Percentiles rank a stretch among this genome's conserved stretches.
phyloP scores from a whole-genome alignment of 2,797 vertebrate genomes.

The Linurgus olivaceus region DNA sequence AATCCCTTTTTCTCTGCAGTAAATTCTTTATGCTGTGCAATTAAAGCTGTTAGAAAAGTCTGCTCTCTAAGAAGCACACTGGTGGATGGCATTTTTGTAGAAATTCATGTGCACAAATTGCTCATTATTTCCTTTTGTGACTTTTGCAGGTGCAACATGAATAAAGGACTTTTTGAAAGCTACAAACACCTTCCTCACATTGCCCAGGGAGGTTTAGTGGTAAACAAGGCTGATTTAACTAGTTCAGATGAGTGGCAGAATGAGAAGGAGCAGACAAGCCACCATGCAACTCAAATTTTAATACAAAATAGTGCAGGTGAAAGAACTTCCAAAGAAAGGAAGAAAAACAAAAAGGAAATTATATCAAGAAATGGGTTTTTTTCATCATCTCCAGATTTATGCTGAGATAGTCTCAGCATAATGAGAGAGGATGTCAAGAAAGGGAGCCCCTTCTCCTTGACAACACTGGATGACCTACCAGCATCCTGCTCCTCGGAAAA shows the following conservation, averaged over 20 bases:
- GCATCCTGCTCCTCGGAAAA: neutral
- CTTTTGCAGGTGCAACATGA: conserved; percentile 47
- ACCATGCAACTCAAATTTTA: neutral
- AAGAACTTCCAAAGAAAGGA: neutral
- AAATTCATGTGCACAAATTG: conserved; percentile 49
- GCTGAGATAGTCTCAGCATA: neutral
- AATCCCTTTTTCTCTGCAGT: conserved; percentile 49
- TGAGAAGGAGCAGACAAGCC: neutral
- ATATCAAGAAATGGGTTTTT: accelerated
- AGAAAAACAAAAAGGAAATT: neutral
- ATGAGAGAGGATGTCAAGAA: neutral
- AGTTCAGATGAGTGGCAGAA: neutral
- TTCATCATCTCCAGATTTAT: neutral
- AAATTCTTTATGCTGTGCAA: conserved; percentile 46
- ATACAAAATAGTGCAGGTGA: neutral
- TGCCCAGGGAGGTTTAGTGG: neutral
- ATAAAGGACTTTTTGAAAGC: conserved; percentile 24
- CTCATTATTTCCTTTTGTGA: conserved; percentile 55
- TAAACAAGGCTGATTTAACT: neutral
- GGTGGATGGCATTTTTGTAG: conserved; percentile 23
- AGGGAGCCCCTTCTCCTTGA: neutral
- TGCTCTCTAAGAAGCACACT: conserved; percentile 30
- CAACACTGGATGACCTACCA: neutral
- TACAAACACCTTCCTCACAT: conserved; percentile 18
- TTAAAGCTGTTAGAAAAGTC: conserved; percentile 48